Evolutionary conservation across 1,140 invertebrate genomes (phyloP), one percentile per base, ranked within the genome.

Genomic region (Andricus grossulariae): DNA sequence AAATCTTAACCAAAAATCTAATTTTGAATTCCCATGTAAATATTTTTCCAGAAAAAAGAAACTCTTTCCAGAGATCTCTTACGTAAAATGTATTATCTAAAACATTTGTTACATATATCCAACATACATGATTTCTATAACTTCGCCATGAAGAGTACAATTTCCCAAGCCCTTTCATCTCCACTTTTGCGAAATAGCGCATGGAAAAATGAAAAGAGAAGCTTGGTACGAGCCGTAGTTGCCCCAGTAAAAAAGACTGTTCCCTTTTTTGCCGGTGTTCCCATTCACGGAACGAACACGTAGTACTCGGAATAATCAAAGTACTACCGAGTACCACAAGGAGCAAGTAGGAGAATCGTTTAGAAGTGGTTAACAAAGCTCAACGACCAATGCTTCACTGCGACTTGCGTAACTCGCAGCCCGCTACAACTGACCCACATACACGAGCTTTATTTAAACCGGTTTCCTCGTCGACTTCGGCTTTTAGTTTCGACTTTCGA

Each of bases 381-480:
- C 60, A 66, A 66, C 60, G 60, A 66, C 60, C 60, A 66, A 66
- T 39, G 25, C 60, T 66, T 66, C 39, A 66, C 25, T 66, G 60
- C 21, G 25, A 13, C 60, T 66, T 66, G 60, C 60, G 60, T 66
- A 66, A 66, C 60, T 66, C 25, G 32, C 25, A 66, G 60, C 32
- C 32, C 32, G 13, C 60, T 39, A 32, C 21, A 11, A 66, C 25
- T 66, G 60, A 66, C 60, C 60, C 60, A 66, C 60, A 66, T 66
- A 39, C 60, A 66, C 25, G 60, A 66, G 25, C 60, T 66, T 66
- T 66, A 66, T 66, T 66, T 66, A 66, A 66, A 66, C 60, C 60
- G n/a, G 25, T 57, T 45, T 45, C 55, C 25, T 57, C 19, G 19
- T 66, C 60, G 12, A 66, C 60, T 66, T 39, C 25, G 60, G 39